A percentile compares a stretch with the other conserved stretches of the same genome.
Conservation (phyloP, 2,888 invertebrate genomes). For the Synergus japonicus region DNA sequence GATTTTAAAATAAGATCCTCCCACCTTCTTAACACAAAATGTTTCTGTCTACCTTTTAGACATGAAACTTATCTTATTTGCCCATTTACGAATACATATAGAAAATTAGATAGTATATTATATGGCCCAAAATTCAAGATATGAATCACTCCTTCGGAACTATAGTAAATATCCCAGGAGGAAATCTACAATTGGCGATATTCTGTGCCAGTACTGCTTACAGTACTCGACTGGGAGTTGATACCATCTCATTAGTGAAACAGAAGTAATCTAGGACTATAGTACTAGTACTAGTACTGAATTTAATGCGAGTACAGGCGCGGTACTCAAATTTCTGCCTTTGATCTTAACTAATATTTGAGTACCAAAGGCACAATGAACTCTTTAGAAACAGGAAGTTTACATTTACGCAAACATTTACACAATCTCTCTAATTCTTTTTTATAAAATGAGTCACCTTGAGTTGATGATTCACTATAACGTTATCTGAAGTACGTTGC, state of each 20-base stretch:
- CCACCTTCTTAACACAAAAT: background rate
- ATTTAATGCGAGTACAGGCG: too few relatives aligned
- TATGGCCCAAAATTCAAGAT: background rate
- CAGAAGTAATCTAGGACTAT: too few relatives aligned
- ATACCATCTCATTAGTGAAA: too few relatives aligned
- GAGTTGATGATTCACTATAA: background rate
- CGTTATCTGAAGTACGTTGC: background rate
- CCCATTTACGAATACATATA: background rate
- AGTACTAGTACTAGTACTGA: too few relatives aligned
- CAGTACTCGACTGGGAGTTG: too few relatives aligned
- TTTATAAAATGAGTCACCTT: constrained; percentile 9
- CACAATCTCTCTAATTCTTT: background rate
- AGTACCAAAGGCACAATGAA: background rate
- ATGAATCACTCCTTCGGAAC: background rate
- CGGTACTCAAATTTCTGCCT: too few relatives aligned
- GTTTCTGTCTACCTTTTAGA: background rate
- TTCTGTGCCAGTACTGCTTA: too few relatives aligned
- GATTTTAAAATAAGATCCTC: background rate
- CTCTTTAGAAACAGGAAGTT: background rate
- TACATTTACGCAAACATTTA: background rate
- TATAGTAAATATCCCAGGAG: background rate
- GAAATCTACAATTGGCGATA: too few relatives aligned
- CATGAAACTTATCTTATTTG: background rate
- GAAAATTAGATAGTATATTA: background rate
- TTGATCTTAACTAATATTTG: background rate